Percentiles rank a stretch among this genome's conserved stretches.
Evolutionary conservation across 2,113 vertebrate genomes (phyloP).

Genomic region (Antigone vipio): DNA sequence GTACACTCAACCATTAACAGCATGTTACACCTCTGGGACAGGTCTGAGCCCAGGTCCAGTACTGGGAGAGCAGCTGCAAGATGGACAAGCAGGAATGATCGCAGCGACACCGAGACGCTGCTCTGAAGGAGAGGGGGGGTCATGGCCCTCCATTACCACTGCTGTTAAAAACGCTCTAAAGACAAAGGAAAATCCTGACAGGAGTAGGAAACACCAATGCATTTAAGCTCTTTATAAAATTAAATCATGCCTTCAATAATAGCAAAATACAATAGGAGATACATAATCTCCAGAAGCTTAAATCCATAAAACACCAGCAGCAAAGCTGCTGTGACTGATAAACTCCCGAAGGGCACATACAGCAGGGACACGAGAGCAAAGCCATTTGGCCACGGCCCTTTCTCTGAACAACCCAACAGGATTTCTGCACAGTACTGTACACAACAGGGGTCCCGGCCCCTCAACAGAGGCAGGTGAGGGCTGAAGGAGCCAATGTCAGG

Average conservation of each 20-base stretch:
- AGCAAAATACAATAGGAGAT: neutral
- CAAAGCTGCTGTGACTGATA: constrained; percentile 9
- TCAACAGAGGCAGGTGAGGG: neutral
- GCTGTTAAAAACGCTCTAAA: neutral
- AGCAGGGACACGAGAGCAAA: neutral
- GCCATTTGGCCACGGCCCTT: neutral
- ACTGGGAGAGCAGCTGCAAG: neutral
- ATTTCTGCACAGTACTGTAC: accelerated
- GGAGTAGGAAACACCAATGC: neutral
- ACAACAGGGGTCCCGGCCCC: accelerated
- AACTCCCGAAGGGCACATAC: neutral
- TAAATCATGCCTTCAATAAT: constrained; percentile 1
- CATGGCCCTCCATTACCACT: neutral
- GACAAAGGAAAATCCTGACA: neutral
- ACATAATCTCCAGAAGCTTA: constrained; percentile 21
- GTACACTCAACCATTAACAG: neutral
- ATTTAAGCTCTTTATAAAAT: constrained; percentile 40
- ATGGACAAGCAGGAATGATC: accelerated
- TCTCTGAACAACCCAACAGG: neutral
- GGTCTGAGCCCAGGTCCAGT: neutral
- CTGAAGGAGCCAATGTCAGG: neutral
- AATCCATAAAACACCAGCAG: constrained; percentile 22
- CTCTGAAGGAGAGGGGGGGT: neutral
- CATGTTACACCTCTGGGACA: neutral
- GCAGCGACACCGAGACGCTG: neutral